These are phyloP conservation scores for Macropus fuliginosus DNA, from an alignment of 2,797 vertebrate species.

Conservation along the genomic window DNA sequence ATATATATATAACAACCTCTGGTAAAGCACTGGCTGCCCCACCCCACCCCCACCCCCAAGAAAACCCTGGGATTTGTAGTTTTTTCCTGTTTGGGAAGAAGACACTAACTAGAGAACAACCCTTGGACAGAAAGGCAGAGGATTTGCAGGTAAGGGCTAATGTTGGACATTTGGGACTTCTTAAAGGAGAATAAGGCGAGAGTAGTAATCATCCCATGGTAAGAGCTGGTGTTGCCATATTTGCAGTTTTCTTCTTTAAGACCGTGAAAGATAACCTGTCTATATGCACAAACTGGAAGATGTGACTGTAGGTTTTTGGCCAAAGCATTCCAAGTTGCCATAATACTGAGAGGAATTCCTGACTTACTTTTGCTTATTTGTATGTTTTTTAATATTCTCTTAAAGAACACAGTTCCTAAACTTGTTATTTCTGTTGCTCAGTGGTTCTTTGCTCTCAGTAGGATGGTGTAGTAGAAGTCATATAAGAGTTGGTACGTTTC, in stretches of 20 bases:
- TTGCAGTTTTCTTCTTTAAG: neutral
- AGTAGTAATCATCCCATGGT: neutral
- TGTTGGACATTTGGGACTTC: neutral
- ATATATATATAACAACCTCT: neutral
- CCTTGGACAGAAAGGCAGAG: neutral
- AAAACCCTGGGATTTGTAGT: neutral
- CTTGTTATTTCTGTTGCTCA: neutral
- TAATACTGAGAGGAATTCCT: neutral
- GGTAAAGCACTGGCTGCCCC: neutral
- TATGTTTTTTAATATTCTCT: neutral
- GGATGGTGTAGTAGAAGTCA: neutral
- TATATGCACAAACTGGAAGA: neutral
- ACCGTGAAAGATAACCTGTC: neutral
- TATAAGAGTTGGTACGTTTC: neutral
- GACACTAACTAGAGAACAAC: neutral
- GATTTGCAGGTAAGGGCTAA: neutral
- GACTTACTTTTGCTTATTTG: neutral
- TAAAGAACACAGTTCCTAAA: neutral
- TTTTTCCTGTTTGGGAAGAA: neutral
- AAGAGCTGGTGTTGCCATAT: neutral
- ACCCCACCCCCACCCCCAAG: rapidly evolving
- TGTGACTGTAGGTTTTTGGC: neutral
- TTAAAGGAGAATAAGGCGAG: neutral
- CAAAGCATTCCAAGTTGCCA: neutral
- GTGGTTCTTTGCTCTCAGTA: neutral